These are phyloP conservation scores for Caenorhabditis brenneri DNA, from an alignment of 1,140 invertebrate genomes.

Conservation along the genomic window DNA sequence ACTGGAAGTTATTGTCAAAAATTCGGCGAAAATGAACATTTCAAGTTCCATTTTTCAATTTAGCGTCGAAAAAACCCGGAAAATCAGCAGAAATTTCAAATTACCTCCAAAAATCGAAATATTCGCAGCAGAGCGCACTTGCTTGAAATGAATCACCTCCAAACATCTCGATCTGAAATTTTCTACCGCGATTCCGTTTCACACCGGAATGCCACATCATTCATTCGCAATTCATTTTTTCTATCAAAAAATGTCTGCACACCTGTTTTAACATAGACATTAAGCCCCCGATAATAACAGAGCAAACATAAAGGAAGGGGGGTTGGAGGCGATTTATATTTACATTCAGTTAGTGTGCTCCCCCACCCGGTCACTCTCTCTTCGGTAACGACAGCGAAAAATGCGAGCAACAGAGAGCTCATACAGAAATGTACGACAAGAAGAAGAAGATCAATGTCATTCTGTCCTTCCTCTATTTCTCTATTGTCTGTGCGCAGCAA, in stretches of 20 bases:
- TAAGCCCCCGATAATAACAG: not conserved
- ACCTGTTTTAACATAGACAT: constrained; percentile 1
- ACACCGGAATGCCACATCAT: no score
- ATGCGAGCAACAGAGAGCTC: not conserved
- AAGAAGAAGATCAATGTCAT: constrained; percentile 4
- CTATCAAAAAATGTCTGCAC: constrained; percentile 1
- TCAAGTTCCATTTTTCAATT: no score
- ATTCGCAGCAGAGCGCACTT: no score
- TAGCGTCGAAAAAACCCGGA: no score
- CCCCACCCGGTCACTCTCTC: not conserved
- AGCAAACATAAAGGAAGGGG: not conserved
- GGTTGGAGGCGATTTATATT: not conserved
- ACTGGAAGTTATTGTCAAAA: no score
- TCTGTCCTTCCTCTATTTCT: not conserved
- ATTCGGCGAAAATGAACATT: no score
- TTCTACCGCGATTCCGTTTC: no score
- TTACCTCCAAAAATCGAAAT: no score
- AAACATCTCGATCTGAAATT: no score
- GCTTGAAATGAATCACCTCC: no score
- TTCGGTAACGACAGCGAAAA: not conserved
- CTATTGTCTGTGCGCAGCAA: not conserved
- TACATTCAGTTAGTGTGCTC: not conserved
- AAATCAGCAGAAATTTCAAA: no score
- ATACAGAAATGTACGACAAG: constrained; percentile 34
- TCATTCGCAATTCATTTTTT: no score